Conservation (phyloP, 2,113 vertebrate genomes). For the Cottus gobio region DNA sequence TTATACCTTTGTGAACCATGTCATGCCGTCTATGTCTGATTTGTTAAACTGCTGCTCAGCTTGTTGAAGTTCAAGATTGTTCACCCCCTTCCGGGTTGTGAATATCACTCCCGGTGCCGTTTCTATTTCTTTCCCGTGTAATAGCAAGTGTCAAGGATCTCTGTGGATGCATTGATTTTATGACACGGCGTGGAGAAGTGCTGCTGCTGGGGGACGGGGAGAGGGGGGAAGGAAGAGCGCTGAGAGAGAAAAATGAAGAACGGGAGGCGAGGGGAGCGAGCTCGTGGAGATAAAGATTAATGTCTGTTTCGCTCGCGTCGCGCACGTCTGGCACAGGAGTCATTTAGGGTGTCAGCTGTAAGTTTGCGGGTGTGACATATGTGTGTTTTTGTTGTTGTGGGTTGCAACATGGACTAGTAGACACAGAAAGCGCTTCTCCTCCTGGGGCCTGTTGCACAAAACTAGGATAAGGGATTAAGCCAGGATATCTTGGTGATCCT, state of each 20-base stretch:
- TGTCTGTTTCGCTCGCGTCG: slow-evolving; percentile 44
- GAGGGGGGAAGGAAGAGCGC: slow-evolving; percentile 37
- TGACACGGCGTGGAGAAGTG: slow-evolving; percentile 48
- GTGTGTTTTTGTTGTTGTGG: slow-evolving; percentile 3
- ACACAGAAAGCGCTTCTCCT: slow-evolving; percentile 48
- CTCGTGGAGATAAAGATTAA: slow-evolving; percentile 69
- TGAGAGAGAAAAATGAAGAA: slow-evolving; percentile 42
- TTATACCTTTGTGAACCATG: neutral
- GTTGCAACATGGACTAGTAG: slow-evolving; percentile 41
- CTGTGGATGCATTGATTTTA: slow-evolving; percentile 72
- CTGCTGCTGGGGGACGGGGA: neutral
- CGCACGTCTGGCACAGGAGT: slow-evolving; percentile 57
- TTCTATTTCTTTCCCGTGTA: slow-evolving; percentile 47
- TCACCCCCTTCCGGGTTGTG: neutral
- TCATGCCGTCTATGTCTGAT: slow-evolving; percentile 4
- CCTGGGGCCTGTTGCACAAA: too few relatives aligned
- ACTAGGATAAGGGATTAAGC: too few relatives aligned
- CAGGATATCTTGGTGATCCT: too few relatives aligned
- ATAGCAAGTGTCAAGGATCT: slow-evolving; percentile 53
- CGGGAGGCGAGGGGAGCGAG: slow-evolving; percentile 37
- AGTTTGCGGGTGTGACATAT: slow-evolving; percentile 16
- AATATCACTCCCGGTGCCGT: slow-evolving; percentile 28
- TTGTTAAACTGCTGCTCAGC: slow-evolving; percentile 6
- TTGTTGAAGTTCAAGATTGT: neutral
- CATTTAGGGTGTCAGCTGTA: slow-evolving; percentile 52